Evolutionary conservation across 2,797 vertebrate genomes (phyloP), one percentile per base, ranked within the genome.

Genomic region (Syngnathus rostellatus): DNA sequence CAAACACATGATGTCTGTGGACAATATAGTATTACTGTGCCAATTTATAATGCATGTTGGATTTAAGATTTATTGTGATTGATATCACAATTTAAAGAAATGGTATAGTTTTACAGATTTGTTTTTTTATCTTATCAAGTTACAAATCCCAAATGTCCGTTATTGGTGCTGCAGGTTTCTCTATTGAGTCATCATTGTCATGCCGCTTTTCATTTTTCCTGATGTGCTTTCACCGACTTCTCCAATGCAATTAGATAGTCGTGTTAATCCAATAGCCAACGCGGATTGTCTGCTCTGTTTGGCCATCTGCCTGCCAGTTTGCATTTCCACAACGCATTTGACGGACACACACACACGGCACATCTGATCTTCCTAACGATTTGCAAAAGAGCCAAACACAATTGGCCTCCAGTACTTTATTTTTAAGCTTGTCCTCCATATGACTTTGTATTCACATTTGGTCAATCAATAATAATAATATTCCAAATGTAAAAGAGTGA

Each of bases 221-320:
- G 11, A 16, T 65, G 53, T 23, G 59, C 65, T 62, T 78, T 78
- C 74, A 74, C 77, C 80, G 74, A 68, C 78, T 82, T 69, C 72
- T 71, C 64, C 77, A 82, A 83, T 80, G 76, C 23, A 77, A 83
- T 85, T 82, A 80, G 65, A 77, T 63, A 59, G 66, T 73, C 50
- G 4, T 62, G 78, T 80, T 84, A 84, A 87, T 84, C 72, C 71
- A 79, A 77, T 84, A 74, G 64, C 58, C 37, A 11, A 17, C 76
- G 60, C 65, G 38, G 57, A 72, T 68, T 64, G 54, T 70, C 50
- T 62, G 72, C 59, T 54, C 61, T 72, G 62, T 71, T 75, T 69
- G 75, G 69, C 79, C 78, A 79, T 78, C 78, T 80, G 82, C 72
- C 74, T 68, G 76, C 59, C 65, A 69, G 68, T n/a, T 41, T 59